Base-by-base conservation (phyloP, 2,888 invertebrate genomes). In the Tuta absoluta region DNA sequence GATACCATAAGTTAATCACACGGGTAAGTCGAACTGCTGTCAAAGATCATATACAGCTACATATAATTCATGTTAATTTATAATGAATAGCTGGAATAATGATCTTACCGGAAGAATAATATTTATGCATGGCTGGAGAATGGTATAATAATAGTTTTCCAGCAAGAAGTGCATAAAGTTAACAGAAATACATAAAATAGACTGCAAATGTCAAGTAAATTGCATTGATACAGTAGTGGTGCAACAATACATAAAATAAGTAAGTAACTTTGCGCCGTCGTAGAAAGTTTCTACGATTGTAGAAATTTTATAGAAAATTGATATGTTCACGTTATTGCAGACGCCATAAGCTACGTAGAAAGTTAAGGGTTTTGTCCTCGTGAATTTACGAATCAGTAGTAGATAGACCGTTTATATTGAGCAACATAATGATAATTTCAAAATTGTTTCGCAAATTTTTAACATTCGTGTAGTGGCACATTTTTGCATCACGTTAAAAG, bases 31-130 rank as follows among this genome's bases (percentile, higher is more conserved):
- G 28, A 28, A 28, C 28, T 28, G 2, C 28, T 28, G 28, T 5
- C 28, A 4, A 41, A 11, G 33, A 65, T 7, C 7, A 19, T 7
- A 8, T 21, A 51, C 51, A 23, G 51, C 3, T 51, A 64, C 64
- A 67, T 64, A 68, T 71, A 69, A 72, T 72, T 3, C 4, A 45
- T 17, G n/a, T 7, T 3, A 7, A 17, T 45, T 11, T n/a, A 45
- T 4, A 41, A 14, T 2, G 14, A 41, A 14, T 14, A 0, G 11
- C n/a, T 45, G 8, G 45, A 45, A 45, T 5, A 45, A 45, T 11
- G 17, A 45, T n/a, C 45, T n/a, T 45, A 5, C n/a, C 45, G 5
- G n/a, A 45, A 45, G 45, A 45, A 45, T 45, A 7, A n/a, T 45
- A 17, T 17, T 45, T 17, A 45, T 17, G 45, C 45, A 17, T 17